Evolutionary conservation across 1,140 invertebrate species (phyloP).

Genomic region (Galleria mellonella): DNA sequence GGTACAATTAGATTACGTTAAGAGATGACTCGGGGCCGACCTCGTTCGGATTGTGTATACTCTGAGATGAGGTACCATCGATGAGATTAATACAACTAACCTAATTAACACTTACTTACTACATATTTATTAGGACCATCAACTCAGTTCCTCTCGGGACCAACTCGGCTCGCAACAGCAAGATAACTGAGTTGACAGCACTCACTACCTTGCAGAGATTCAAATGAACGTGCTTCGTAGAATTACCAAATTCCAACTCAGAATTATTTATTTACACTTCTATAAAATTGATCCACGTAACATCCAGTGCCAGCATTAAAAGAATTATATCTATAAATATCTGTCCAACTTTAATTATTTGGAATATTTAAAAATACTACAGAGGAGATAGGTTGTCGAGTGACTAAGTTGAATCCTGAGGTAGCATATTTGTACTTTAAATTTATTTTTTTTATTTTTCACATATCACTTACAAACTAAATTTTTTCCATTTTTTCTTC

Average conservation of each 20-base stretch:
- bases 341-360: slow-evolving; percentile 13
- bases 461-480: slow-evolving; percentile 47
- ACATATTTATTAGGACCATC: slow-evolving; percentile 40
- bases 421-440: slow-evolving; percentile 74
- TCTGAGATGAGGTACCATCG: slow-evolving; percentile 61
- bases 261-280: slow-evolving; percentile 23
- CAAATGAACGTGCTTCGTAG: slow-evolving; percentile 33
- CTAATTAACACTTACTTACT: slow-evolving; percentile 63
- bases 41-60: slow-evolving; percentile 38
- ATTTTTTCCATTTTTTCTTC: slow-evolving; percentile 54
- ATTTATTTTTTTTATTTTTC: slow-evolving; percentile 56
- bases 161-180: background rate
- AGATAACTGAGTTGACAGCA: slow-evolving; percentile 36
- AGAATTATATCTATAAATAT: slow-evolving; percentile 14
- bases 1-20: slow-evolving; percentile 68
- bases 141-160: slow-evolving; percentile 26
- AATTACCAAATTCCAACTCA: slow-evolving; percentile 13
- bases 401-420: slow-evolving; percentile 69
- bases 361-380: slow-evolving; percentile 34
- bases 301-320: slow-evolving; percentile 13
- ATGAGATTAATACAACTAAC: slow-evolving; percentile 68
- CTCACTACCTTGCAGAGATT: slow-evolving; percentile 66
- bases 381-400: slow-evolving; percentile 28
- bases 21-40: slow-evolving; percentile 41
- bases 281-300: slow-evolving; percentile 33